Base-by-base conservation (phyloP, 2,888 invertebrate species). In the Drosophila maculinotata region DNA sequence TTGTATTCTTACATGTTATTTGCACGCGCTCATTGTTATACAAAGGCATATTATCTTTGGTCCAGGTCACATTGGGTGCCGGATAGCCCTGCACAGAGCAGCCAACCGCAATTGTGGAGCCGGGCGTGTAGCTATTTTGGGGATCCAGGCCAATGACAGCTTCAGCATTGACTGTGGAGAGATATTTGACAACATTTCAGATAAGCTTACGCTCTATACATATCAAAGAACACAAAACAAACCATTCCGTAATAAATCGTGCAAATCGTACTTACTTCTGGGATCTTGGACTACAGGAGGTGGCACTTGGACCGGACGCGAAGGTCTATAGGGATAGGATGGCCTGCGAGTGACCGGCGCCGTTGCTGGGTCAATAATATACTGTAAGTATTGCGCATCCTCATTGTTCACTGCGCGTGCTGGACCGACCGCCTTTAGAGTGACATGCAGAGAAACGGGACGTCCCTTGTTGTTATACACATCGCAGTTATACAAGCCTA, bases 401-500 rank as follows among this genome's bases (percentile, higher is more conserved):
- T 93, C 93, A 2, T 93, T 92, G 70, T 91, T 92, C 10, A 92
- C 87, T 26, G 93, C 93, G 69, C 93, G 92, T n/a, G 95, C 94
- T 0, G 96, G 95, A 14, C 95, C 95, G 69, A 94, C 92, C 0
- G 96, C 95, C 85, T 94, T 94, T 10, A 98, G 93, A 0, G 94
- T 93, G 6, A 96, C 93, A 10, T 94, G 93, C 94, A 96, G 95
- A 42, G 96, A 95, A 0, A 95, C 95, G 4, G 97, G 94, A 76
- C 94, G 94, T 9, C 95, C 95, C 7, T 94, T 90, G 1, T 96
- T 97, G 89, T 98, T 98, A 91, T 95, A 98, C 3, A 97, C 98
- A 87, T 96, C 95, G 89, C 98, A 98, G 5, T 95, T 95, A 92
- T 98, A 98, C 47, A 95, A 93, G 3, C 98, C 98, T 51, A 97